Base-by-base conservation (phyloP, 2,113 vertebrate genomes). In the Trematomus loennbergii region DNA sequence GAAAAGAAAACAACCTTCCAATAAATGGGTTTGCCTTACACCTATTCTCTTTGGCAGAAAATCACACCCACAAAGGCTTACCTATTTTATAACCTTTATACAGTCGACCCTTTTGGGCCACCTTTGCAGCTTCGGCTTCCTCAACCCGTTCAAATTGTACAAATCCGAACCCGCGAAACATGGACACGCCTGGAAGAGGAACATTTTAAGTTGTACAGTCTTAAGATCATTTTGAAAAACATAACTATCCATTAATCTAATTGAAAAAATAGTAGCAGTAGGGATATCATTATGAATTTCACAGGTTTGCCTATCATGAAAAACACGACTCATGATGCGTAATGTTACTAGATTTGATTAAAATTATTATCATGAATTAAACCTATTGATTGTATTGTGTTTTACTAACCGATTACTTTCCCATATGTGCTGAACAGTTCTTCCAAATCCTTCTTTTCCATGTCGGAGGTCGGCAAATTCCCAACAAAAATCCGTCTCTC, bases 41-140 rank as follows among this genome's bases (percentile, higher is more conserved):
- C 18, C n/a, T 46, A 40, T 53, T 9, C 20, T 65, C 9, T 70
- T 67, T 55, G 18, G 58, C 64, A 81, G 17, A 87, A 81, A 92
- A 75, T 74, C 83, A 89, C 60, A 69, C 60, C 75, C 68, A 71
- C 18, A 70, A 80, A 78, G 68, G 85, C 96, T 96, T 96, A 96
- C 96, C 96, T 97, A 97, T 95, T 97, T 96, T 95, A 96, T 95
- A 96, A 93, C 95, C 93, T 96, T 94, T 96, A 96, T 95, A 97
- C 95, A 97, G 92, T 88, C 95, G 96, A 92, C 95, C 96, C 69
- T 96, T 97, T 94, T 96, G 93, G 93, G 94, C 95, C 90, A 94
- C 93, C 95, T 95, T 96, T 94, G 94, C 95, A 81, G 96, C 96
- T 94, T 97, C 96, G 20, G 96, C 97, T 78, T 97, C 96, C 90